Conservation (phyloP, 2,888 invertebrate species). For the Pycnomerus fuliginosus region DNA sequence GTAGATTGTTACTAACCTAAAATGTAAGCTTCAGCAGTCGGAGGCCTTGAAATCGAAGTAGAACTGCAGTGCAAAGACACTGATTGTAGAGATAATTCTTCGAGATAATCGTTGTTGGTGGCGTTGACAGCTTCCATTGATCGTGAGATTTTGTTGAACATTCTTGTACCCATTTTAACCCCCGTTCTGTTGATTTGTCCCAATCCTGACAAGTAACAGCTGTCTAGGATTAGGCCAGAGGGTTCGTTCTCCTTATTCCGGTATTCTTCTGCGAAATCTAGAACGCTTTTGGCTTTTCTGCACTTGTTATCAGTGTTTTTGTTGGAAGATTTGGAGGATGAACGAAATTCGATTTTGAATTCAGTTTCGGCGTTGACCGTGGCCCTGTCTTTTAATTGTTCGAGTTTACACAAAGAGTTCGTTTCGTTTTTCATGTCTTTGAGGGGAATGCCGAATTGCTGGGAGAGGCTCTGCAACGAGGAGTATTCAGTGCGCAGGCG, state of each 20-base stretch:
- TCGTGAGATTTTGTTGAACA: constrained; percentile 54
- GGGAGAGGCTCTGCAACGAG: constrained; percentile 64
- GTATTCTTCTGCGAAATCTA: constrained; percentile 59
- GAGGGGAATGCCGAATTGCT: constrained; percentile 60
- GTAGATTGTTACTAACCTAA: constrained; percentile 56
- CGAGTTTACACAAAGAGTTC: constrained; percentile 50
- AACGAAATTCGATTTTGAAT: constrained; percentile 48
- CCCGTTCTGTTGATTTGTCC: constrained; percentile 28
- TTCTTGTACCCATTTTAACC: constrained; percentile 76
- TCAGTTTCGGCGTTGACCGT: constrained; percentile 46
- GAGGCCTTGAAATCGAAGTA: constrained; percentile 41
- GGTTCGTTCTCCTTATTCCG: constrained; percentile 71
- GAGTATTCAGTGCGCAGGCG: constrained; percentile 71
- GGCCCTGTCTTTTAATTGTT: constrained; percentile 43
- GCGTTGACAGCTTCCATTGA: constrained; percentile 50
- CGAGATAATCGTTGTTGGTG: constrained; percentile 43
- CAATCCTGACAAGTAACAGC: constrained; percentile 44
- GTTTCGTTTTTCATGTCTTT: constrained; percentile 54
- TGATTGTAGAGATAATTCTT: constrained; percentile 48
- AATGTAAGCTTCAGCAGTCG: constrained; percentile 55
- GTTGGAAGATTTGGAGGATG: constrained; percentile 36
- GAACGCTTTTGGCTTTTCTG: constrained; percentile 55
- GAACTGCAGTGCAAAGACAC: constrained; percentile 49
- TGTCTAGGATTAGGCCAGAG: constrained; percentile 43
- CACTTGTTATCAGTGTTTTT: constrained; percentile 31